Conservation (phyloP, 1,140 invertebrate genomes). For the Zaprionus capensis region DNA sequence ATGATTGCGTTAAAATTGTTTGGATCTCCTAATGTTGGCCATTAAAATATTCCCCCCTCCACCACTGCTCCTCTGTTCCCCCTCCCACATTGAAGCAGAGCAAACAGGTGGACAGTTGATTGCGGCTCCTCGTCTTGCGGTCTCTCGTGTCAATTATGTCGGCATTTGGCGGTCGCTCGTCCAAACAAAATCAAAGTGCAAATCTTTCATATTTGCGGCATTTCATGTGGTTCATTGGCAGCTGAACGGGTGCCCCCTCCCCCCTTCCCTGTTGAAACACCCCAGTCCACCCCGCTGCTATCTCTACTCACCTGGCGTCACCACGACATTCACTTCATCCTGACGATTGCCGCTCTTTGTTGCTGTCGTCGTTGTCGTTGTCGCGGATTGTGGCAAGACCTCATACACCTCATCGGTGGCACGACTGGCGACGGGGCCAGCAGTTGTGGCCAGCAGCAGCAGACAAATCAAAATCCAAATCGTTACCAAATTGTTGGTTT, state of each 20-base stretch:
- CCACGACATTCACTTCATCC: conserved; percentile 70
- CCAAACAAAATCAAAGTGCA: conserved; percentile 79
- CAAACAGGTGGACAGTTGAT: conserved; percentile 29
- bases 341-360: conserved; percentile 53
- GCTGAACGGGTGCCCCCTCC: neutral
- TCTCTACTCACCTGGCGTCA: conserved; percentile 65
- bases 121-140: conserved; percentile 28
- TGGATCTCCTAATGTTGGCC: conserved; percentile 78
- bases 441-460: conserved; percentile 40
- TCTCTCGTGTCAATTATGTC: conserved; percentile 71
- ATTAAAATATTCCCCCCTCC: conserved; percentile 61
- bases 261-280: neutral
- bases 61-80: neutral
- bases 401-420: conserved; percentile 60
- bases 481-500: conserved; percentile 73
- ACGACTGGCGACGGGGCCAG: conserved; percentile 35
- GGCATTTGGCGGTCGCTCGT: conserved; percentile 55
- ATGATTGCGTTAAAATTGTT: conserved; percentile 83
- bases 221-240: conserved; percentile 53
- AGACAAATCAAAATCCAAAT: conserved; percentile 61
- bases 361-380: conserved; percentile 45
- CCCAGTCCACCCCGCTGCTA: neutral
- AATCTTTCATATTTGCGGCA: conserved; percentile 75
- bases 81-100: neutral
- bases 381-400: conserved; percentile 63